Conservation (phyloP, 2,888 invertebrate species). For the Dolomedes plantarius region DNA sequence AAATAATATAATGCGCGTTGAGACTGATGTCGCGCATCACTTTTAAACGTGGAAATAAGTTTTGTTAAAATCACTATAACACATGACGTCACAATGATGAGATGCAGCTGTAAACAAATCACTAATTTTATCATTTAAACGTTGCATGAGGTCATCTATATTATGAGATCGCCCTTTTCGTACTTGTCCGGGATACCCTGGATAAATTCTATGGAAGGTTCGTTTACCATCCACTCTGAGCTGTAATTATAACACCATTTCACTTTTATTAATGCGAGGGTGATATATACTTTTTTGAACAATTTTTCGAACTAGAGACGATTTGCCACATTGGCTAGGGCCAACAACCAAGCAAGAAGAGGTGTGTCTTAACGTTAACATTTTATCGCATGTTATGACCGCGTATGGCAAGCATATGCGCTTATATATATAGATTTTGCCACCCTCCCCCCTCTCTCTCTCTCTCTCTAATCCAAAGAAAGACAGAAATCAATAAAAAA, state of each 20-base stretch:
- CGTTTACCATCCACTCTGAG: conserved; percentile 38
- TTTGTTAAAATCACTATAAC: conserved; percentile 48
- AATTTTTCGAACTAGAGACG: conserved; percentile 18
- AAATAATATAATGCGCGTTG: conserved; percentile 44
- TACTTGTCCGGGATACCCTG: conserved; percentile 36
- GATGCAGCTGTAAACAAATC: conserved; percentile 27
- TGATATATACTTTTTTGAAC: conserved; percentile 14
- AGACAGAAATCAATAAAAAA: no score
- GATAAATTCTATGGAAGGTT: conserved; percentile 32
- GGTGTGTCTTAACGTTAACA: conserved; percentile 16
- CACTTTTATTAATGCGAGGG: neutral
- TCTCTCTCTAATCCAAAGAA: no score
- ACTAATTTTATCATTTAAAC: conserved; percentile 29
- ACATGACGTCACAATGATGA: conserved; percentile 32
- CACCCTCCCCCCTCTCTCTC: no score
- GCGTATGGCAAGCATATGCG: no score
- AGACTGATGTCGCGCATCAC: conserved; percentile 42
- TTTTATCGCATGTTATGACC: no score
- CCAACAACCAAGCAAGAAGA: conserved; percentile 18
- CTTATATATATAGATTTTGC: no score
- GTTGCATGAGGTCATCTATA: conserved; percentile 40
- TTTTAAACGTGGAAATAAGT: conserved; percentile 23
- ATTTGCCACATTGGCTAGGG: conserved; percentile 12
- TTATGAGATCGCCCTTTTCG: conserved; percentile 23
- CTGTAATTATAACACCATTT: conserved; percentile 46